phyloP scores from a whole-genome alignment of 2,888 invertebrate species.

The Oeneis ivallda region DNA sequence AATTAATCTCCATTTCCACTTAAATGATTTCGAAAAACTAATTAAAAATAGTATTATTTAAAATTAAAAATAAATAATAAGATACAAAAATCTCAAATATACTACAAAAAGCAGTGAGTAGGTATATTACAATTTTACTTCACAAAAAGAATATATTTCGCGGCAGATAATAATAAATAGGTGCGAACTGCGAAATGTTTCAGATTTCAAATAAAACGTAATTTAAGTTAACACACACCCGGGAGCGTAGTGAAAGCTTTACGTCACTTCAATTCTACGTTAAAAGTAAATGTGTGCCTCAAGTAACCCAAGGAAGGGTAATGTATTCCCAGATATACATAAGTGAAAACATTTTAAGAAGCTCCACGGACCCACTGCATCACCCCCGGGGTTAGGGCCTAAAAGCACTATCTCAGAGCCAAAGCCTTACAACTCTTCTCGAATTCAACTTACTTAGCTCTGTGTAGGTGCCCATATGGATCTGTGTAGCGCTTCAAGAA shows the following conservation, averaged over 20 bases:
- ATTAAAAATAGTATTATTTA: too few relatives aligned
- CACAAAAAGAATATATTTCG: slow-evolving; percentile 33
- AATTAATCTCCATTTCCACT: neutral
- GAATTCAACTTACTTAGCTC: slow-evolving; percentile 81
- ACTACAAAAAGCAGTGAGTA: neutral
- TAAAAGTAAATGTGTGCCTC: slow-evolving; percentile 78
- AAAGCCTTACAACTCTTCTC: slow-evolving; percentile 82
- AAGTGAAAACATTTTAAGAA: slow-evolving; percentile 82
- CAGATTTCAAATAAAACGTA: slow-evolving; percentile 72
- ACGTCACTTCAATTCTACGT: slow-evolving; percentile 80
- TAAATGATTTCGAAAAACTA: neutral
- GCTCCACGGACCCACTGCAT: slow-evolving; percentile 79
- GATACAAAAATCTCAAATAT: too few relatives aligned
- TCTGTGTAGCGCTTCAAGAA: slow-evolving; percentile 48
- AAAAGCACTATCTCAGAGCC: slow-evolving; percentile 82
- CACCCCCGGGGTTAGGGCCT: slow-evolving; percentile 82
- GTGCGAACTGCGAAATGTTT: slow-evolving; percentile 55
- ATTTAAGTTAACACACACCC: slow-evolving; percentile 75
- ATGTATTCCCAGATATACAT: slow-evolving; percentile 81
- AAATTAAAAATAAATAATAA: too few relatives aligned
- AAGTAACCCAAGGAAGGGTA: slow-evolving; percentile 77
- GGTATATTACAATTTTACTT: neutral
- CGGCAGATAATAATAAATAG: slow-evolving; percentile 26
- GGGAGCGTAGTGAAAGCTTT: slow-evolving; percentile 75
- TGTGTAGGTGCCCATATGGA: slow-evolving; percentile 68